Base-by-base conservation (phyloP, 2,113 vertebrate genomes). In the Lonchura striata region DNA sequence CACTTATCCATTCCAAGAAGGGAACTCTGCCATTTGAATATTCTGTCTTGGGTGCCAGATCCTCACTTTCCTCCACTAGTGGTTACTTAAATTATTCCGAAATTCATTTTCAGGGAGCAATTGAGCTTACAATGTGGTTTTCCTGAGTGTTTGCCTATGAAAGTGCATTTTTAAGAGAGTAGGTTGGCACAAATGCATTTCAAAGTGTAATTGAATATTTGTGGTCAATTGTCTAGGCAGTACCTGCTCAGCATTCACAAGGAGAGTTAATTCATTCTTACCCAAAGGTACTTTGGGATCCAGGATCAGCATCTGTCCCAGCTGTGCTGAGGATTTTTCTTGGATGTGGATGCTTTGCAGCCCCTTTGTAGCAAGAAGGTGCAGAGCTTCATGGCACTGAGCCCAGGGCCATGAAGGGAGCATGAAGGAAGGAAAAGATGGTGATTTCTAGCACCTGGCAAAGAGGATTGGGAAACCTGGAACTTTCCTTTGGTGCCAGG, bases 41-140 rank as follows among this genome's bases (percentile, higher is more conserved):
- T 10, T 68, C 64, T 27, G 65, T 63, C 74, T 80, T 30, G 6
- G 39, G 63, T 61, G 63, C 39, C 70, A 85, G 64, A 91, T 82
- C 13, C 42, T 49, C 81, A 69, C 18, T 69, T 87, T 30, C 18
- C 63, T 69, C 59, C 25, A 4, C 52, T 16, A 59, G 75, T 54
- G 84, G 70, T 77, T 80, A 80, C 63, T 81, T 54, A 74, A 82
- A 72, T 31, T 24, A 39, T 66, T 80, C 71, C 46, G 46, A 80
- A 85, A 77, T 88, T 79, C 19, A 3, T 72, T 90, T 92, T 66
- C 89, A 92, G 87, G 66, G 63, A 95, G 81, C 63, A 94, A n/a
- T 53, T 76, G 54, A 82, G 41, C n/a, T 75, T 78, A 44, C 3
- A 15, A 12, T 60, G 72, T 86, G 86, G 39, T 50, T 86, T 90